Conservation (phyloP, 2,888 invertebrate genomes). For the Gymnocheta viridis region DNA sequence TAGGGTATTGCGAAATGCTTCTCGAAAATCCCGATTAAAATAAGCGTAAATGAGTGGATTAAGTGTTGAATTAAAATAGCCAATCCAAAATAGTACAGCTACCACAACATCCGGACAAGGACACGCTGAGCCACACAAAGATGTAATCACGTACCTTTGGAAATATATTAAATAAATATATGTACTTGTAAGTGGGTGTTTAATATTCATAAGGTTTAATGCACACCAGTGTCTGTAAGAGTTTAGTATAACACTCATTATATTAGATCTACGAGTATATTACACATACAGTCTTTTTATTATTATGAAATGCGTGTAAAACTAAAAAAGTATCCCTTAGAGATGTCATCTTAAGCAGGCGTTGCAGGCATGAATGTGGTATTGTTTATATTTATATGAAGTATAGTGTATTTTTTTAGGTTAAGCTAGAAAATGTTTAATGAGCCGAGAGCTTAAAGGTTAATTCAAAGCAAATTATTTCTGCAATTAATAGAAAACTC, state of each 20-base stretch:
- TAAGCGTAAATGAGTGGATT: conserved; percentile 98
- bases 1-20: conserved; percentile 96
- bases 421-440: too few relatives aligned
- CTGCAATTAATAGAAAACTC: too few relatives aligned
- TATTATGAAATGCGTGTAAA: not conserved
- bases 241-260: not conserved
- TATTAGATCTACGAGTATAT: too few relatives aligned
- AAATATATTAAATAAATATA: conserved; percentile 13
- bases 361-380: too few relatives aligned
- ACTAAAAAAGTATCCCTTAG: not conserved
- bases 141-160: conserved; percentile 91
- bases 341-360: not conserved
- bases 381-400: too few relatives aligned
- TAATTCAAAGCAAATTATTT: too few relatives aligned
- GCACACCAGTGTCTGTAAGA: not conserved
- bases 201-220: conserved; percentile 27
- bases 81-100: conserved; percentile 97
- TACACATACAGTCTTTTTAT: too few relatives aligned
- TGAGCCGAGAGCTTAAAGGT: too few relatives aligned
- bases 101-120: conserved; percentile 93
- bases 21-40: conserved; percentile 97
- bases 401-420: too few relatives aligned
- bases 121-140: conserved; percentile 92
- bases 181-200: not conserved
- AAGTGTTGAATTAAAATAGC: conserved; percentile 97